Conservation (phyloP, 2,888 invertebrate genomes). For the Catocala sponsa region DNA sequence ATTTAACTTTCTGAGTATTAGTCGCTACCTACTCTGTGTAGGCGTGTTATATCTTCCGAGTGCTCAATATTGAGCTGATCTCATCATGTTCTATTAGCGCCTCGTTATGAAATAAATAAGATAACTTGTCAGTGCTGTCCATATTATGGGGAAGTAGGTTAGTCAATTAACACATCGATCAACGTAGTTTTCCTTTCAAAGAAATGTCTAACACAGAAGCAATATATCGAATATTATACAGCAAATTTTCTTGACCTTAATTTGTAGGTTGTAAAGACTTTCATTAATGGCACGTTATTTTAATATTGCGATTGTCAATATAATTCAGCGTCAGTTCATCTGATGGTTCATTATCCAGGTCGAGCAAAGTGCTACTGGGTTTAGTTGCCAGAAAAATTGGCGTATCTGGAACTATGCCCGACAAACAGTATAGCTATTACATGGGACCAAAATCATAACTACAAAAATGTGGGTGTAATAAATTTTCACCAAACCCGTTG, state of each 20-base stretch:
- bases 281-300: not conserved
- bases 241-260: constrained; percentile 2
- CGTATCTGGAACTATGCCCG: no score
- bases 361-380: no score
- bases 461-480: no score
- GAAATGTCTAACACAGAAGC: constrained; percentile 11
- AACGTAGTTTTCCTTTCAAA: constrained; percentile 5
- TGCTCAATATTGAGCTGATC: constrained; percentile 28
- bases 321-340: no score
- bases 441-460: no score
- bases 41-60: constrained; percentile 20
- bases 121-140: constrained; percentile 17
- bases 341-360: no score
- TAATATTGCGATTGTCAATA: not conserved
- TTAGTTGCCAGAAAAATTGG: no score
- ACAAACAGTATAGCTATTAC: no score
- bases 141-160: constrained; percentile 7
- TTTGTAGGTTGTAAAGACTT: not conserved
- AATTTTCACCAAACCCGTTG: no score
- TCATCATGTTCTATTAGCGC: constrained; percentile 22
- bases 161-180: constrained; percentile 12
- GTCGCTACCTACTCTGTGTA: constrained; percentile 7
- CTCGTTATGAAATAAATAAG: constrained; percentile 33
- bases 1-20: constrained; percentile 26
- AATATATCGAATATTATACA: not conserved